Evolutionary conservation across 1,140 invertebrate genomes (phyloP), one percentile per base, ranked within the genome.

Genomic region (Dinoponera quadriceps): DNA sequence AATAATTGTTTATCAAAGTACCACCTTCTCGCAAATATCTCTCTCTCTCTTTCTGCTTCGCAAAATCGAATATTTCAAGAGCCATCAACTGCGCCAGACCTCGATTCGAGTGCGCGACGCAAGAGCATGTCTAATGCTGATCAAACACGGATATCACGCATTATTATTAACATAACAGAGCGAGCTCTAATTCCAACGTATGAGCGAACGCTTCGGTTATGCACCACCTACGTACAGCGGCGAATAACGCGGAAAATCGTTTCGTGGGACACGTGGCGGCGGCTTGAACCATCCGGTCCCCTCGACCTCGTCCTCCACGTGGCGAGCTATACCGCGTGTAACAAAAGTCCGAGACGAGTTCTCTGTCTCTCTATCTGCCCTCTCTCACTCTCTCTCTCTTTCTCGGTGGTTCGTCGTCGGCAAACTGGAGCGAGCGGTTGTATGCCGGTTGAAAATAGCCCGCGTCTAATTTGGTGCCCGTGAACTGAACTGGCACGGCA

Each of bases 401-500:
- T 66, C 38, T 22, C 65, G 13, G 18, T 38, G 9, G 55, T 80
- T 80, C 63, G 69, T 71, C 65, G 85, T 85, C 84, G 83, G 88
- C 90, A 92, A 93, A 93, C 91, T 93, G 91, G 92, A 93, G 85
- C 93, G 91, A 90, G 90, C 89, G 87, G 77, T 86, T 90, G 88
- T 90, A 90, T 84, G 88, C 74, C 81, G 85, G 68, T 86, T 88
- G 85, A 94, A 94, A 94, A 94, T 94, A 94, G 91, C 92, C 84
- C 91, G 90, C 85, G 91, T 94, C 93, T 94, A 94, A 94, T 94
- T 94, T 93, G 89, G 93, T 93, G 91, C 89, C 93, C 93, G 91
- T 93, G 93, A 94, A 93, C 92, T 89, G 90, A 93, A 92, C 91
- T 92, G 90, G 89, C 87, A 88, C 90, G 88, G 85, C 80, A 69